Evolutionary conservation across 2,797 vertebrate species (phyloP).

Genomic region (Macrochelys suwanniensis): DNA sequence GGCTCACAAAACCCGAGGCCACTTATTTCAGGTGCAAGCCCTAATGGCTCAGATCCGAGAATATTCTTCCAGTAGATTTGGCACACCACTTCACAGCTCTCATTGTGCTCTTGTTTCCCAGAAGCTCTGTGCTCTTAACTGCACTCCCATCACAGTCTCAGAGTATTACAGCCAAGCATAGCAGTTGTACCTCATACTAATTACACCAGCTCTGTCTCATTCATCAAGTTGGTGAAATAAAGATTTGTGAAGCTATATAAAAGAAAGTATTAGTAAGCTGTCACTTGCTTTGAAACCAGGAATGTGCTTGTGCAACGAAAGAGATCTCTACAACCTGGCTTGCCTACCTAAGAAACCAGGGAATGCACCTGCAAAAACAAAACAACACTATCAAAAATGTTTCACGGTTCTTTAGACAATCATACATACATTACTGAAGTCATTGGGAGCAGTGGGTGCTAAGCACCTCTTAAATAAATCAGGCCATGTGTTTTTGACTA

Average conservation of each 20-base stretch:
- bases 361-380: not conserved
- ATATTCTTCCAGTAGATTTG: not conserved
- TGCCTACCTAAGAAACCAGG: not conserved
- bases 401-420: not conserved
- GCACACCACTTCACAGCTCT: not conserved
- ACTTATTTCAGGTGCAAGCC: not conserved
- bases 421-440: not conserved
- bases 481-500: constrained; percentile 34
- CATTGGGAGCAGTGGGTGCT: not conserved
- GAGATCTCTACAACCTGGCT: not conserved
- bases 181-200: not conserved
- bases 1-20: not conserved
- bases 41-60: not conserved
- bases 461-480: not conserved
- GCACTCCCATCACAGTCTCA: not conserved
- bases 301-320: not conserved
- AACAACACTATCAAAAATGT: fast-evolving
- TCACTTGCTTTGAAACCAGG: not conserved
- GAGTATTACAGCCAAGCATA: not conserved
- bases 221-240: not conserved
- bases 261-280: not conserved
- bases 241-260: not conserved
- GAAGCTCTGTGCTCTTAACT: not conserved
- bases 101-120: not conserved
- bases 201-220: not conserved